These are phyloP conservation scores for Pteropus rufus DNA, from an alignment of 2,797 vertebrate species.

Conservation along the genomic window DNA sequence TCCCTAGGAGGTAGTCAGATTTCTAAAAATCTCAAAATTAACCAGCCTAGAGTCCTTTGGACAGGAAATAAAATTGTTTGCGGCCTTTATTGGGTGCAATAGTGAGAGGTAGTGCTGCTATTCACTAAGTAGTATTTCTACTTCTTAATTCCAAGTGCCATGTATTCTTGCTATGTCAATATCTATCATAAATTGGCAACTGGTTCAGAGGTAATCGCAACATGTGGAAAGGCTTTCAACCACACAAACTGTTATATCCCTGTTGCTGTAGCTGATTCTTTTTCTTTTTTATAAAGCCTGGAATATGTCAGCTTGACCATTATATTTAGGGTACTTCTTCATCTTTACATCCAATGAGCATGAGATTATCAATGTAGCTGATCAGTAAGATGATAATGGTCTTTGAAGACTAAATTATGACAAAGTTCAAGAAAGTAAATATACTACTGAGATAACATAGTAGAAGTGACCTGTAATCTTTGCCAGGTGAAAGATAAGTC, in stretches of 20 bases:
- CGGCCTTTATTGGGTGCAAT: not conserved
- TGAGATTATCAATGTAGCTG: not conserved
- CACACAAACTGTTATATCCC: not conserved
- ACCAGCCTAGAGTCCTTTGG: not conserved
- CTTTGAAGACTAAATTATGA: not conserved
- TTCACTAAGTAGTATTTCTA: not conserved
- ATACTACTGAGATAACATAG: not conserved
- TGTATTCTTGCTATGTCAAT: not conserved
- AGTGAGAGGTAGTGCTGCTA: not conserved
- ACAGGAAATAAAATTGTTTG: not conserved
- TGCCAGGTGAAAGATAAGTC: not conserved
- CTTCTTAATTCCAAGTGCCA: not conserved
- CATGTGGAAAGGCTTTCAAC: not conserved
- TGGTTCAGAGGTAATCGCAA: not conserved
- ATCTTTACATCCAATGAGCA: not conserved
- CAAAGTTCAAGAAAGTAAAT: not conserved
- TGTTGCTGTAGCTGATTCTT: not conserved
- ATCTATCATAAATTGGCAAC: not conserved
- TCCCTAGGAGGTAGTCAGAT: not conserved
- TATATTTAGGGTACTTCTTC: not conserved
- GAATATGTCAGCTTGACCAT: not conserved
- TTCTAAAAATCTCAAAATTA: not conserved
- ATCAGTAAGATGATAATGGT: not conserved
- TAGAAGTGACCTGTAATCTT: not conserved
- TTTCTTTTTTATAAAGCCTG: not conserved